Evolutionary conservation across 1,140 invertebrate genomes (phyloP).

Genomic region (Amphibalanus amphitrite): DNA sequence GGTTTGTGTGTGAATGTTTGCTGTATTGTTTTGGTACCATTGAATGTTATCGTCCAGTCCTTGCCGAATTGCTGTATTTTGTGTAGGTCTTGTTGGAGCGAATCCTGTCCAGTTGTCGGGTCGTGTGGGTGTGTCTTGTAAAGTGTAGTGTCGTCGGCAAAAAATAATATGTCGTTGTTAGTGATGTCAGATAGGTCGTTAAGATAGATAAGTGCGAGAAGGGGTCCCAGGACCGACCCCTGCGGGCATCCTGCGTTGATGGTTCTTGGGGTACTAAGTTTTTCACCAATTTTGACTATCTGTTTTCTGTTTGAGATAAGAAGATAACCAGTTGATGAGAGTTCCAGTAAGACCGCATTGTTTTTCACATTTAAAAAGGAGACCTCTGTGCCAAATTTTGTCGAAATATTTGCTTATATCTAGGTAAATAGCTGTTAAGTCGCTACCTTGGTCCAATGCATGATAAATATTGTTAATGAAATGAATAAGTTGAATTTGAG

Average conservation of each 20-base stretch:
- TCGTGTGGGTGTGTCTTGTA: neutral
- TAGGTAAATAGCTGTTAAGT: neutral
- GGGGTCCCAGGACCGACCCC: neutral
- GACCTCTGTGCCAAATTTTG: neutral
- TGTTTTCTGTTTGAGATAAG: neutral
- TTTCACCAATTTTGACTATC: neutral
- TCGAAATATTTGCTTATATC: constrained; percentile 5
- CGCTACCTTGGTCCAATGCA: constrained; percentile 1
- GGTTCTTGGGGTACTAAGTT: neutral
- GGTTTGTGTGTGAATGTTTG: neutral
- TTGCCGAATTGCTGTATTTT: neutral
- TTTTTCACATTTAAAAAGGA: neutral
- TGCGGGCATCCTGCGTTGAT: neutral
- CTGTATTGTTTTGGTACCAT: neutral
- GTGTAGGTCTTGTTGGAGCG: neutral
- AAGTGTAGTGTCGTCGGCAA: neutral
- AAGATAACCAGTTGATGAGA: neutral
- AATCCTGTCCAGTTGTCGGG: neutral
- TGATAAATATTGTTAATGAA: constrained; percentile 1
- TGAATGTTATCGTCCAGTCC: neutral
- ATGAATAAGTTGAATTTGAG: neutral
- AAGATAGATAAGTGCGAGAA: constrained; percentile 2
- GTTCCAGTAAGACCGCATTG: neutral
- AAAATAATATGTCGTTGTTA: neutral
- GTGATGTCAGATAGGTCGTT: neutral